These are phyloP conservation scores for Pinna nobilis DNA, from an alignment of 1,140 invertebrate genomes.

Conservation along the genomic window DNA sequence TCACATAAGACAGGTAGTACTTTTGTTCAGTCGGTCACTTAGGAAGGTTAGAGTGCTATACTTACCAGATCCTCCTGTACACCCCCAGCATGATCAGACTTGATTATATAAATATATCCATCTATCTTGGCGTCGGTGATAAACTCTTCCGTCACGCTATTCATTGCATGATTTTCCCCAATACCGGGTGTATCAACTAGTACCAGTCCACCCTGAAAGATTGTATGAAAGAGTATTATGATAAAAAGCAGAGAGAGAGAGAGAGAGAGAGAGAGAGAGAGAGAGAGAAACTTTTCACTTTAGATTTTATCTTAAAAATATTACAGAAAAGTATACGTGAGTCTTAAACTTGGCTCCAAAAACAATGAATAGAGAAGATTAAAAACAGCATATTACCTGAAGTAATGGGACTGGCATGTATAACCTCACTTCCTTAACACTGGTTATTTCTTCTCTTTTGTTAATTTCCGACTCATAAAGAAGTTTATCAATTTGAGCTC, in stretches of 20 bases:
- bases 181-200: slow-evolving; percentile 63
- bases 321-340: too few relatives aligned
- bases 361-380: too few relatives aligned
- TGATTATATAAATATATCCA: slow-evolving; percentile 64
- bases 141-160: slow-evolving; percentile 49
- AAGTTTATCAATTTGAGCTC: slow-evolving; percentile 11
- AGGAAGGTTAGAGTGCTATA: background rate
- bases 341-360: too few relatives aligned
- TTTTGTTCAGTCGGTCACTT: too few relatives aligned
- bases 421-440: slow-evolving; percentile 52
- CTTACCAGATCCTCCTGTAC: slow-evolving; percentile 63
- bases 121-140: slow-evolving; percentile 46
- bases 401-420: slow-evolving; percentile 50
- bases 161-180: slow-evolving; percentile 61
- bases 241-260: too few relatives aligned
- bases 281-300: too few relatives aligned
- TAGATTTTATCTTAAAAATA: too few relatives aligned
- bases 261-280: too few relatives aligned
- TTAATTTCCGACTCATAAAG: slow-evolving; percentile 39
- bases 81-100: slow-evolving; percentile 58
- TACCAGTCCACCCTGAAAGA: slow-evolving; percentile 55
- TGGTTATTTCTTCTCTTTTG: slow-evolving; percentile 23
- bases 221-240: slow-evolving; percentile 15
- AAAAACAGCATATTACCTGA: too few relatives aligned
- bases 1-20: too few relatives aligned